Percentiles rank a stretch among this genome's conserved stretches.
Conservation (phyloP, 2,113 vertebrate species). For the Ictalurus furcatus region DNA sequence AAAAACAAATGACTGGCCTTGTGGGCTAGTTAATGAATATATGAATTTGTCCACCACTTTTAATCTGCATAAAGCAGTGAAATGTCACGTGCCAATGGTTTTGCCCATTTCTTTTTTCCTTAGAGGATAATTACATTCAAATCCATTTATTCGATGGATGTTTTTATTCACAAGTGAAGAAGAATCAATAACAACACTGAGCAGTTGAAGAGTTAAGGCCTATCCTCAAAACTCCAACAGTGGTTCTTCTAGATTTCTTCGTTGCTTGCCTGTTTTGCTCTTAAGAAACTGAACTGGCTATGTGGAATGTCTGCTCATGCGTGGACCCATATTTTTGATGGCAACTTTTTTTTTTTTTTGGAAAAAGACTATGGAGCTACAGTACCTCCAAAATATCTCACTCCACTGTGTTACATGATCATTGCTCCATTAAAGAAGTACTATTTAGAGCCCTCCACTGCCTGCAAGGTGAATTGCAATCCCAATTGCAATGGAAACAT, state of each 20-base stretch:
- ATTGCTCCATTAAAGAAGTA: not conserved
- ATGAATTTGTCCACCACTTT: not conserved
- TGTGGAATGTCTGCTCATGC: not conserved
- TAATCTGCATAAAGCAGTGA: not conserved
- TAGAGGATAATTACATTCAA: not conserved
- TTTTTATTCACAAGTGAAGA: not conserved
- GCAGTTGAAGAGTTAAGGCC: not conserved
- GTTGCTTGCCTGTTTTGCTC: not conserved
- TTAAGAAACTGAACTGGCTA: not conserved
- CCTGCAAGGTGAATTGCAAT: not conserved
- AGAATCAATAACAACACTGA: not conserved
- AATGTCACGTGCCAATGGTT: not conserved
- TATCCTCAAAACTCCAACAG: not conserved
- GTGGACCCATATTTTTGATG: not conserved
- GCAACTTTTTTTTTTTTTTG: not conserved
- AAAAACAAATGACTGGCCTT: not conserved
- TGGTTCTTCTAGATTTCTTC: not conserved
- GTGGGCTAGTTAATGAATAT: not conserved
- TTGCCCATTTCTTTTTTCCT: not conserved
- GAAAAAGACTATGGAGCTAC: not conserved
- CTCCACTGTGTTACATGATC: not conserved
- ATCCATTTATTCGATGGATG: not conserved
- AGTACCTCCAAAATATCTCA: not conserved
- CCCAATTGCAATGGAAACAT: not conserved
- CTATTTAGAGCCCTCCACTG: slow-evolving; percentile 10